Evolutionary conservation across 2,113 vertebrate genomes (phyloP).

Genomic region (Myiagra hebetior): DNA sequence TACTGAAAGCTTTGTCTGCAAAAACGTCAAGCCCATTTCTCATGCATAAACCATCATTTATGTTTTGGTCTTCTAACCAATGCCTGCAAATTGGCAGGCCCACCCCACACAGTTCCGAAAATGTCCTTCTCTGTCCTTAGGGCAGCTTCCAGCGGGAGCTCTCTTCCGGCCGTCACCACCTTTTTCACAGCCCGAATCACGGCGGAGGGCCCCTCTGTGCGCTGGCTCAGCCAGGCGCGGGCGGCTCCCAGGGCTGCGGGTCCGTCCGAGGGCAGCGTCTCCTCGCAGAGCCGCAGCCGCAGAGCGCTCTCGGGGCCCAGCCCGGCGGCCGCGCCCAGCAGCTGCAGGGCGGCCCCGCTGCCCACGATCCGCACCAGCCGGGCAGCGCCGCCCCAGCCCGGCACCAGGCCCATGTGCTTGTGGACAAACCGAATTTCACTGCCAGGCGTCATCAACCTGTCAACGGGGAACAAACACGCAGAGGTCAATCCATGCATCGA

Average conservation of each 20-base stretch:
- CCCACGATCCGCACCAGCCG: slow-evolving; percentile 83
- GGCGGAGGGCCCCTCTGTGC: slow-evolving; percentile 74
- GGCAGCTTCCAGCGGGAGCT: slow-evolving; percentile 82
- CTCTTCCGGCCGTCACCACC: slow-evolving; percentile 80
- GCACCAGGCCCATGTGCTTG: slow-evolving; percentile 92
- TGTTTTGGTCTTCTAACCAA: slow-evolving; percentile 79
- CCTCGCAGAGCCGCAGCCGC: slow-evolving; percentile 80
- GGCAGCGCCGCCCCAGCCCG: slow-evolving; percentile 89
- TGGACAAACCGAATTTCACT: slow-evolving; percentile 94
- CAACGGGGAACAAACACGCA: background rate
- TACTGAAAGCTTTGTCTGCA: background rate
- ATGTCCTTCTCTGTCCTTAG: slow-evolving; percentile 84
- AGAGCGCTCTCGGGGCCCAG: slow-evolving; percentile 74
- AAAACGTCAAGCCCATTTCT: background rate
- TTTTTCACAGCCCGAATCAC: slow-evolving; percentile 85
- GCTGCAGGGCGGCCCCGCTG: slow-evolving; percentile 77
- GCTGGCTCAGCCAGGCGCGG: slow-evolving; percentile 78
- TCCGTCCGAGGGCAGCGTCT: slow-evolving; percentile 58
- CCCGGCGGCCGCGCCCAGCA: slow-evolving; percentile 76
- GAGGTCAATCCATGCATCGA: background rate
- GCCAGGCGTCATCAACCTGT: slow-evolving; percentile 85
- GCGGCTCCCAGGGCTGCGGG: slow-evolving; percentile 59
- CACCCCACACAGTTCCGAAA: slow-evolving; percentile 90
- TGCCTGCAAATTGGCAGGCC: slow-evolving; percentile 85
- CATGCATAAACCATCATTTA: slow-evolving; percentile 64